Evolutionary conservation across 2,113 vertebrate genomes (phyloP).

Genomic region (Ranitomeya imitator): DNA sequence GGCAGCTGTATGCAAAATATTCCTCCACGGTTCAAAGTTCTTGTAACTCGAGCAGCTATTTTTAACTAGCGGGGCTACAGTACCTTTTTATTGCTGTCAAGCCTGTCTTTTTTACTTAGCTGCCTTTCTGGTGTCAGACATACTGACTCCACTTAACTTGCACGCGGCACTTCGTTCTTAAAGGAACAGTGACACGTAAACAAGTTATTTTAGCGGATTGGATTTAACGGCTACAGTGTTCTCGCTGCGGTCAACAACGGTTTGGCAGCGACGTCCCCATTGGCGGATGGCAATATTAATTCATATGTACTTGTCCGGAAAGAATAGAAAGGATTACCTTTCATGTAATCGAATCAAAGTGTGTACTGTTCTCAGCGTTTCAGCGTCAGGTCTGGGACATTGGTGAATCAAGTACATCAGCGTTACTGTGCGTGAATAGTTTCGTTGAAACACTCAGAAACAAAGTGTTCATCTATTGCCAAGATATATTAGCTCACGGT

Average conservation of each 20-base stretch:
- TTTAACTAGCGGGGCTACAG: conserved; percentile 62
- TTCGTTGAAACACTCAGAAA: conserved; percentile 27
- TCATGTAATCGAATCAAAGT: conserved; percentile 46
- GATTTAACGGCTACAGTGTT: conserved; percentile 58
- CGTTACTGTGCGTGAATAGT: conserved; percentile 20
- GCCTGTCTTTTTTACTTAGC: conserved; percentile 68
- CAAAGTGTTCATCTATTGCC: not conserved
- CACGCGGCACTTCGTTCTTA: conserved; percentile 68
- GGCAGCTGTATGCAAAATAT: conserved; percentile 65
- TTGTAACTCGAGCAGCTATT: conserved; percentile 66
- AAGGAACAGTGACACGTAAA: conserved; percentile 70
- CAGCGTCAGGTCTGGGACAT: not conserved
- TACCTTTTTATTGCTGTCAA: conserved; percentile 63
- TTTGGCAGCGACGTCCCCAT: conserved; percentile 60
- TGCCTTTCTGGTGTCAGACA: conserved; percentile 72
- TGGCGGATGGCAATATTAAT: not conserved
- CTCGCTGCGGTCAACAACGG: conserved; percentile 60
- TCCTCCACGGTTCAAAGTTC: conserved; percentile 67
- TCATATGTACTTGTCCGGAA: conserved; percentile 46
- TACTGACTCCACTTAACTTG: conserved; percentile 75
- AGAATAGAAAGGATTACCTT: conserved; percentile 52
- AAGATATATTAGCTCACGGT: conserved; percentile 8
- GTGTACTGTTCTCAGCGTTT: not conserved
- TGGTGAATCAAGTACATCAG: conserved; percentile 26
- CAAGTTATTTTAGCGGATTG: conserved; percentile 66